These are phyloP conservation scores for Caenorhabditis becei DNA, from an alignment of 2,888 invertebrate species.

Conservation along the genomic window DNA sequence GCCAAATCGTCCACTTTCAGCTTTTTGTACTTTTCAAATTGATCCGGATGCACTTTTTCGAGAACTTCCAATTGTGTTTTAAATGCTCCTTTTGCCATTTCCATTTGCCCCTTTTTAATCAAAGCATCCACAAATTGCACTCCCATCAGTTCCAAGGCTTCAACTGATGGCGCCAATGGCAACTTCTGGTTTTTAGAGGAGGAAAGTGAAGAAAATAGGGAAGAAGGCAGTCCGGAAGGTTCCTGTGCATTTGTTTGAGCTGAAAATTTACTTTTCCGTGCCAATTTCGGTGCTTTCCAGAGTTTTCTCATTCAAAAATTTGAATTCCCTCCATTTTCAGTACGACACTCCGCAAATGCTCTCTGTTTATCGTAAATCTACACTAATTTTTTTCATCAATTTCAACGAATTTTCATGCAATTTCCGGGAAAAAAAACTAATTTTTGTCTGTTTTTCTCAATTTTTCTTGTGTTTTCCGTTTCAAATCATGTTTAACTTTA, in stretches of 20 bases:
- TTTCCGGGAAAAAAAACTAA: no score
- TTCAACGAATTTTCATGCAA: no score
- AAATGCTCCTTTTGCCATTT: slow-evolving; percentile 79
- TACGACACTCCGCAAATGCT: no score
- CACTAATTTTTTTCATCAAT: no score
- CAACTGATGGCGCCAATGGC: slow-evolving; percentile 44
- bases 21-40: slow-evolving; percentile 76
- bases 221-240: not conserved
- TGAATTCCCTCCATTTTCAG: no score
- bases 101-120: slow-evolving; percentile 78
- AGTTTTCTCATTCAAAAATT: no score
- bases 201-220: slow-evolving; percentile 22
- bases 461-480: no score
- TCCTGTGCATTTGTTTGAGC: not conserved
- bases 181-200: slow-evolving; percentile 31
- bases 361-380: no score
- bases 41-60: slow-evolving; percentile 77
- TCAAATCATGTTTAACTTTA: no score
- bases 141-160: slow-evolving; percentile 58
- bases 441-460: no score
- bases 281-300: no score
- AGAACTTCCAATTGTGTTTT: slow-evolving; percentile 77
- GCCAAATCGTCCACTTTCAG: slow-evolving; percentile 75
- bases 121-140: slow-evolving; percentile 72
- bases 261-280: not conserved